A percentile compares a stretch with the other conserved stretches of the same genome.
These are phyloP conservation scores for Bagarius yarrelli DNA, from an alignment of 2,113 vertebrate species.

Conservation along the genomic window DNA sequence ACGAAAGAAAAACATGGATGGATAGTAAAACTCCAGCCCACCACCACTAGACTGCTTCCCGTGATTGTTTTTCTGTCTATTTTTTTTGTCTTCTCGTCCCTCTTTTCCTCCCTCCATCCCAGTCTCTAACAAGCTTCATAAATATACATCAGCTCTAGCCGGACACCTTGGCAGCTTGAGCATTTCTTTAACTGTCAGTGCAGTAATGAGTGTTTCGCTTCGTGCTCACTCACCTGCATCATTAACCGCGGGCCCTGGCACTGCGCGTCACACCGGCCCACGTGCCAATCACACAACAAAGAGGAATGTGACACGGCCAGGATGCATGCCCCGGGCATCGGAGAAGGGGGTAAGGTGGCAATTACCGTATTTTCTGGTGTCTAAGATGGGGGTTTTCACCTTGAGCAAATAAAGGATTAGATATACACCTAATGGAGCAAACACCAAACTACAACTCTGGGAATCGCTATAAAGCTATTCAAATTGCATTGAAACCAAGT, in stretches of 20 bases:
- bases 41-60: background rate
- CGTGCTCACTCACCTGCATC: conserved; percentile 49
- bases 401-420: background rate
- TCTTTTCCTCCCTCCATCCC: conserved; percentile 5
- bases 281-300: conserved; percentile 54
- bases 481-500: too few species aligned
- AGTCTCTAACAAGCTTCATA: conserved; percentile 54
- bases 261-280: conserved; percentile 33
- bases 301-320: conserved; percentile 22
- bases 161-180: conserved; percentile 50
- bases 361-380: conserved; percentile 20
- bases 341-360: conserved; percentile 14
- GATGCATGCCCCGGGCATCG: conserved; percentile 23
- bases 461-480: too few species aligned
- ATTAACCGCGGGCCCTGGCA: conserved; percentile 51
- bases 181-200: conserved; percentile 53
- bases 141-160: conserved; percentile 54
- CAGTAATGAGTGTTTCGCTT: conserved; percentile 49
- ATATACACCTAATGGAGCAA: background rate
- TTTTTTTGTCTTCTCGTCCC: conserved; percentile 2
- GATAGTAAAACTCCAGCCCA: background rate
- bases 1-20: background rate
- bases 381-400: background rate
- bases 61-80: background rate
- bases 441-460: background rate